Percentiles rank a stretch among this genome's conserved stretches.
Evolutionary conservation across 2,113 vertebrate genomes (phyloP).

Genomic region (Corythornis cristatus): DNA sequence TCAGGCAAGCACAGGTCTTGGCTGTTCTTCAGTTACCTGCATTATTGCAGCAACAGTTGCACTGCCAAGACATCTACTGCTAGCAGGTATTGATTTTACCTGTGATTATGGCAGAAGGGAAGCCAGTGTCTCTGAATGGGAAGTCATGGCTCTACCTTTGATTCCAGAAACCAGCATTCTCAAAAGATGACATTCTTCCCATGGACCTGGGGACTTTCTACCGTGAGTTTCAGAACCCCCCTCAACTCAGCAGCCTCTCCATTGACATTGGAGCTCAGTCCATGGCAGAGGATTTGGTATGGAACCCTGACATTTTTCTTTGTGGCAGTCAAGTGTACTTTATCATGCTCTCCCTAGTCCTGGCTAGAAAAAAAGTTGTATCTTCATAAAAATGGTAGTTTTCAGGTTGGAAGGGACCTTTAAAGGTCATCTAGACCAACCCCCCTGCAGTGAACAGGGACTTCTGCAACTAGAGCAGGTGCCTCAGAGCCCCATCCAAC

Average conservation of each 20-base stretch:
- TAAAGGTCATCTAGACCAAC: neutral
- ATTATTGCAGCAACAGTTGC: neutral
- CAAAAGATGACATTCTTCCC: conserved; percentile 95
- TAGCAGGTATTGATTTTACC: neutral
- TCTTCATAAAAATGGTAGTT: neutral
- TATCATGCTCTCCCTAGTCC: neutral
- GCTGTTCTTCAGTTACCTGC: neutral
- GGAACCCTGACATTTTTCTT: conserved; percentile 25
- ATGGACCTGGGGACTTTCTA: conserved; percentile 99
- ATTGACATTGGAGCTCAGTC: conserved; percentile 95
- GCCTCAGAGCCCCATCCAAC: neutral
- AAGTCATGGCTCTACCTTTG: conserved; percentile 15
- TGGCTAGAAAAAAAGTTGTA: neutral
- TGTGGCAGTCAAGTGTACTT: neutral
- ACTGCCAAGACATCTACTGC: neutral
- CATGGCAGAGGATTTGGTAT: conserved; percentile 98
- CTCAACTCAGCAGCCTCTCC: conserved; percentile 94
- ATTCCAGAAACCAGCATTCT: conserved; percentile 95
- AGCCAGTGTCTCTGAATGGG: neutral
- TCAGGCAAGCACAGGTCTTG: neutral
- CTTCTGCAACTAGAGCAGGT: neutral
- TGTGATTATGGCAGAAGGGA: neutral
- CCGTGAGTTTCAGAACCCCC: conserved; percentile 97
- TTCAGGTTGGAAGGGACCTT: neutral
- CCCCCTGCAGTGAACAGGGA: neutral